These are phyloP conservation scores for Orthosia incerta DNA, from an alignment of 2,888 invertebrate species.

Conservation along the genomic window DNA sequence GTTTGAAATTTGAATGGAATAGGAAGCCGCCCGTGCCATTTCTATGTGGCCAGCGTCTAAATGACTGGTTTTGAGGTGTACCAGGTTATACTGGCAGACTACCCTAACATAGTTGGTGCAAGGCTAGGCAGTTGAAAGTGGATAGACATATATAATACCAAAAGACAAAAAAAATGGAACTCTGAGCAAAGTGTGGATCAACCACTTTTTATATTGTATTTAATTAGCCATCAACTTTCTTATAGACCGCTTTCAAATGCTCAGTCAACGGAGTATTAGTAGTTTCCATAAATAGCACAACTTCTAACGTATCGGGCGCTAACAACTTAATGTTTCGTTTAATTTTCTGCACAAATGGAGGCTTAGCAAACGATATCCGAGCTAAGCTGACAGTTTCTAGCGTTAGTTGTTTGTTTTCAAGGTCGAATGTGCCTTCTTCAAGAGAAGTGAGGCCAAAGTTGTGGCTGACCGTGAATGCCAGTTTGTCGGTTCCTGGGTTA, in stretches of 20 bases:
- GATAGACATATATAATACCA: background rate
- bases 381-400: conserved; percentile 86
- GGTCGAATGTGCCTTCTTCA: conserved; percentile 90
- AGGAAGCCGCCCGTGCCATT: too few relatives aligned
- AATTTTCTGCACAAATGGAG: conserved; percentile 88
- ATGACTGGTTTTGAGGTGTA: too few relatives aligned
- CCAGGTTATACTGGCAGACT: too few relatives aligned
- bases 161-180: background rate
- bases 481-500: conserved; percentile 88
- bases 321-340: conserved; percentile 81
- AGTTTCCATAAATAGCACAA: conserved; percentile 90
- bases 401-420: conserved; percentile 82
- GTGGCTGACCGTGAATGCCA: conserved; percentile 91
- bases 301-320: conserved; percentile 80
- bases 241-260: conserved; percentile 90
- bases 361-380: conserved; percentile 89
- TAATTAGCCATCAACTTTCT: conserved; percentile 69
- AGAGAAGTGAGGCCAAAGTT: conserved; percentile 92
- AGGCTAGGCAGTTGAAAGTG: too few relatives aligned
- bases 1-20: too few relatives aligned
- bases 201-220: background rate
- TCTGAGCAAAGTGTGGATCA: background rate
- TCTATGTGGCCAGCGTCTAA: too few relatives aligned
- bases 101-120: background rate
- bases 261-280: conserved; percentile 88